A percentile compares a stretch with the other conserved stretches of the same genome.
Conservation (phyloP, 2,797 vertebrate species). For the Heliangelus exortis region DNA sequence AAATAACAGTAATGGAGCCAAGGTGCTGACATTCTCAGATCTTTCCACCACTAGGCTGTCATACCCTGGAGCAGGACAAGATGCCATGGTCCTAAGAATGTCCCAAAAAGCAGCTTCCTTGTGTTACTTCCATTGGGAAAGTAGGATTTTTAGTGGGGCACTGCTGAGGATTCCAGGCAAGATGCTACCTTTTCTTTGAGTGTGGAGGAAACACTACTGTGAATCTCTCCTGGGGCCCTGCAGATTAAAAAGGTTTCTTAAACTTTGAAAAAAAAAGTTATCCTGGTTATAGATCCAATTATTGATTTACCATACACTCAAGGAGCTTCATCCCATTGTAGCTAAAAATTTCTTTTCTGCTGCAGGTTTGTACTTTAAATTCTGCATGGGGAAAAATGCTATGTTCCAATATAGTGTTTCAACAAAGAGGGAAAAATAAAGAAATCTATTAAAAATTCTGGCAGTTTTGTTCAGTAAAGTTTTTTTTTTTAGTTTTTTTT, state of each 20-base stretch:
- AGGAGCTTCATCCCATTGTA: neutral
- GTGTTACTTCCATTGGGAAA: neutral
- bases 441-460: conserved; percentile 64
- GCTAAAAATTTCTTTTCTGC: neutral
- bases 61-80: neutral
- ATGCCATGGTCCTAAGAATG: neutral
- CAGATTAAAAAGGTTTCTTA: neutral
- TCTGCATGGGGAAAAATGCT: neutral
- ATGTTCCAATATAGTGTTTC: conserved; percentile 22
- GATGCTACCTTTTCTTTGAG: neutral
- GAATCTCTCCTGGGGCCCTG: neutral
- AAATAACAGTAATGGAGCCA: neutral
- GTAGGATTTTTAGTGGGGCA: neutral
- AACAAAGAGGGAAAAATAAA: conserved; percentile 39
- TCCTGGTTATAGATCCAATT: neutral
- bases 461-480: conserved; percentile 59
- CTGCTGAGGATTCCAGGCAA: neutral
- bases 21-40: neutral
- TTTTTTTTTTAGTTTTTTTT: conserved; percentile 13
- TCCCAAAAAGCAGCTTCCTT: neutral
- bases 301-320: neutral
- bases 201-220: neutral
- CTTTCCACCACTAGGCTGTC: neutral
- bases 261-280: neutral
- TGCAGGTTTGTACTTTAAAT: conserved; percentile 23